Base-by-base conservation (phyloP, 2,888 invertebrate species). In the Scaptomyza parva region DNA sequence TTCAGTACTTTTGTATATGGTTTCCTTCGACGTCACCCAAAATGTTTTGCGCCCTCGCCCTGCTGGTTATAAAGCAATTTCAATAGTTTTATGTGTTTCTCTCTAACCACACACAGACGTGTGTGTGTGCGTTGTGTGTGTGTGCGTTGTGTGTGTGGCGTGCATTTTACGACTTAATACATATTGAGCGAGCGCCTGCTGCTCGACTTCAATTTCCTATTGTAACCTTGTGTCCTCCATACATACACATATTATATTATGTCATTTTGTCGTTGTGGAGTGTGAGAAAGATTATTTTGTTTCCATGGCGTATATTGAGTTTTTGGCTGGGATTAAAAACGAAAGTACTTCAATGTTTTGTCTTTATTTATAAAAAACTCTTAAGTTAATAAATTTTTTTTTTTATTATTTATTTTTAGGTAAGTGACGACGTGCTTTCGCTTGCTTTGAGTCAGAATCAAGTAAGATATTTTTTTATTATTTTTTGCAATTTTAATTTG, bases 371-470 rank as follows among this genome's bases (percentile, higher is more conserved):
- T n/a, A n/a, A n/a, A n/a, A n/a, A n/a, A n/a, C n/a, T n/a, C n/a
- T n/a, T n/a, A n/a, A n/a, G n/a, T n/a, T n/a, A n/a, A n/a, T n/a
- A n/a, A n/a, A n/a, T n/a, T n/a, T n/a, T n/a, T n/a, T n/a, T n/a
- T n/a, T n/a, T n/a, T n/a, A n/a, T n/a, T n/a, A n/a, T n/a, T n/a
- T n/a, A n/a, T n/a, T n/a, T 89, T 9, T 51, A 90, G 90, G 90
- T 90, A 89, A 90, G 90, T 90, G 90, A 88, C 60, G 90, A 90
- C 52, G 79, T 89, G 66, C 88, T 90, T 83, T 86, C 90, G 78
- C 74, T 88, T 78, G 90, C 90, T 78, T 88, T 90, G 73, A 87
- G 76, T 63, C 90, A 90, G 48, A 89, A 89, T 58, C 90, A 90
- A 77, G 89, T 90, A 90, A 90, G 89, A 70, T 50, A 55, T 20